Evolutionary conservation across 1,140 invertebrate genomes (phyloP).

Genomic region (Drosophila nasuta): DNA sequence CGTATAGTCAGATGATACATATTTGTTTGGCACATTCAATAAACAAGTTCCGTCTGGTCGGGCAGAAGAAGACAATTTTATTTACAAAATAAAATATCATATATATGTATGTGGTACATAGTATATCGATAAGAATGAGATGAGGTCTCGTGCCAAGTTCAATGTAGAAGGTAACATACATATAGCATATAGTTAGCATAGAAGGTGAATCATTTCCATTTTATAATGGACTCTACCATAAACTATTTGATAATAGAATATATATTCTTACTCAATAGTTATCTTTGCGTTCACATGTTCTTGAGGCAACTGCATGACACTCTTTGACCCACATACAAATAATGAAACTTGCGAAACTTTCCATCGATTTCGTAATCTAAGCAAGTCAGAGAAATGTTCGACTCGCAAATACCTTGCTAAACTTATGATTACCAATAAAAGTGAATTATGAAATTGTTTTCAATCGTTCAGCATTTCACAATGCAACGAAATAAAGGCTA

Average conservation of each 20-base stretch:
- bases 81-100: constrained; percentile 30
- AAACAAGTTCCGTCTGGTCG: constrained; percentile 30
- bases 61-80: constrained; percentile 35
- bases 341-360: constrained; percentile 55
- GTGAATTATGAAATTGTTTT: not conserved
- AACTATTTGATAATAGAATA: too few relatives aligned
- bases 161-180: constrained; percentile 31
- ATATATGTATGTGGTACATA: not conserved
- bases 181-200: too few relatives aligned
- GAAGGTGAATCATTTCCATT: not conserved
- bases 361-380: constrained; percentile 66
- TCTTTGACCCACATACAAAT: constrained; percentile 55
- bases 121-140: constrained; percentile 14
- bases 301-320: constrained; percentile 20
- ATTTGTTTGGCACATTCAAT: constrained; percentile 26
- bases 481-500: not conserved
- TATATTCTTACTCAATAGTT: not conserved
- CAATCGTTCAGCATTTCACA: not conserved
- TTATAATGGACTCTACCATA: too few relatives aligned
- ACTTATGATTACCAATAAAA: not conserved
- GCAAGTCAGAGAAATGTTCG: not conserved
- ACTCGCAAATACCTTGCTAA: not conserved
- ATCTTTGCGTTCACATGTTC: not conserved
- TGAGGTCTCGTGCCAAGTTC: constrained; percentile 68
- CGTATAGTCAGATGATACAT: constrained; percentile 4